phyloP scores from a whole-genome alignment of 1,140 invertebrate genomes.

The Doryteuthis pealeii region DNA sequence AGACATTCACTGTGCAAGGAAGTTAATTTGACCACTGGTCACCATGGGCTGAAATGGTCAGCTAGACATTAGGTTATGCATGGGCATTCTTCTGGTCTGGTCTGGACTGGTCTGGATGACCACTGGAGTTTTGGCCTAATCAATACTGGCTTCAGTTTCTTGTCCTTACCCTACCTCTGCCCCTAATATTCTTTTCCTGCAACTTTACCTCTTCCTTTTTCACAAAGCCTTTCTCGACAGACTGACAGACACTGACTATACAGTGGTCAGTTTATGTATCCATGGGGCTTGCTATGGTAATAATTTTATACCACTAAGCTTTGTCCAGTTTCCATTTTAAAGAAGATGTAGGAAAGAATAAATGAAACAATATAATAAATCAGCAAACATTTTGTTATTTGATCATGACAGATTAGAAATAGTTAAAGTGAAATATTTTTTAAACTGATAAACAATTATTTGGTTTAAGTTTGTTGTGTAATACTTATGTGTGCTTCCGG shows the following conservation, averaged over 20 bases:
- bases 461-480: too few species aligned
- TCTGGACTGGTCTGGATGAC: neutral
- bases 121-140: neutral
- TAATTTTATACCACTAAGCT: neutral
- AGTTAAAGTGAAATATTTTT: too few species aligned
- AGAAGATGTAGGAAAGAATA: neutral
- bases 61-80: slow-evolving; percentile 9
- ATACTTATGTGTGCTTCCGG: too few species aligned
- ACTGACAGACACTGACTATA: neutral
- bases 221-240: neutral
- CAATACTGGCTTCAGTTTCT: neutral
- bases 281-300: neutral
- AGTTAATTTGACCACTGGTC: slow-evolving; percentile 9
- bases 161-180: neutral
- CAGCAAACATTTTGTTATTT: neutral
- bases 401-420: neutral
- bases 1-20: slow-evolving; percentile 8
- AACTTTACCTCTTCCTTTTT: neutral
- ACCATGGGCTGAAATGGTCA: slow-evolving; percentile 8
- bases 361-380: neutral
- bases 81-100: slow-evolving; percentile 4
- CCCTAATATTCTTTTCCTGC: neutral
- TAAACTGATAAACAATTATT: too few species aligned
- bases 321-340: neutral
- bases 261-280: neutral